These are phyloP conservation scores for Lepidocolaptes lacrymiger DNA, from an alignment of 2,797 vertebrate species.

Conservation along the genomic window DNA sequence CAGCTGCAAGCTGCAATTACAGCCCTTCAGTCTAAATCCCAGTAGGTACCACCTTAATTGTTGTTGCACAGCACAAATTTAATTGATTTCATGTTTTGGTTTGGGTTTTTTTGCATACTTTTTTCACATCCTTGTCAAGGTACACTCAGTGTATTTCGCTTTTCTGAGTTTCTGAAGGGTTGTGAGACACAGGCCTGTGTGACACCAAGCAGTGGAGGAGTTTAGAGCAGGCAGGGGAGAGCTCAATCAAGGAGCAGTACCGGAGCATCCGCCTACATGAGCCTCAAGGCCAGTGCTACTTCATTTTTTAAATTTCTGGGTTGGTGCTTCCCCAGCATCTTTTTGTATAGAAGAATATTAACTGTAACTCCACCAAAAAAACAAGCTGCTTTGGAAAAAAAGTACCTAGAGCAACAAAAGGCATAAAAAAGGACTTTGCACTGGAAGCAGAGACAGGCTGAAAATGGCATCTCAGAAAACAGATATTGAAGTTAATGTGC, in stretches of 20 bases:
- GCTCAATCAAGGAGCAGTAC: neutral
- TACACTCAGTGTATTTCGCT: neutral
- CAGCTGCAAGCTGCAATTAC: neutral
- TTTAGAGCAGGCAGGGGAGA: neutral
- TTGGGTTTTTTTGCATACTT: rapidly evolving
- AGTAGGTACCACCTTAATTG: neutral
- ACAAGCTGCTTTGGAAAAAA: neutral
- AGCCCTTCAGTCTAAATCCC: neutral
- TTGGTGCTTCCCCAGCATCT: neutral
- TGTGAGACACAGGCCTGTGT: neutral
- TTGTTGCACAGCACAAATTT: neutral
- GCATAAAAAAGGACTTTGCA: neutral
- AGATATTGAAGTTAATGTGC: neutral
- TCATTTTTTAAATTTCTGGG: neutral
- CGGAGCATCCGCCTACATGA: neutral
- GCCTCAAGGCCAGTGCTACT: neutral
- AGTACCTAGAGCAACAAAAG: neutral
- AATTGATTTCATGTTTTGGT: too few relatives aligned
- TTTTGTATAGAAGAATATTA: neutral
- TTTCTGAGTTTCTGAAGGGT: neutral
- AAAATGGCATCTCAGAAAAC: neutral
- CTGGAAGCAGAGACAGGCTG: neutral
- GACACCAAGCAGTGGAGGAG: neutral
- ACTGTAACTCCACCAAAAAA: neutral
- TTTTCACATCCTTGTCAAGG: neutral